Conservation (phyloP, 2,113 vertebrate genomes). For the Callionymus lyra region DNA sequence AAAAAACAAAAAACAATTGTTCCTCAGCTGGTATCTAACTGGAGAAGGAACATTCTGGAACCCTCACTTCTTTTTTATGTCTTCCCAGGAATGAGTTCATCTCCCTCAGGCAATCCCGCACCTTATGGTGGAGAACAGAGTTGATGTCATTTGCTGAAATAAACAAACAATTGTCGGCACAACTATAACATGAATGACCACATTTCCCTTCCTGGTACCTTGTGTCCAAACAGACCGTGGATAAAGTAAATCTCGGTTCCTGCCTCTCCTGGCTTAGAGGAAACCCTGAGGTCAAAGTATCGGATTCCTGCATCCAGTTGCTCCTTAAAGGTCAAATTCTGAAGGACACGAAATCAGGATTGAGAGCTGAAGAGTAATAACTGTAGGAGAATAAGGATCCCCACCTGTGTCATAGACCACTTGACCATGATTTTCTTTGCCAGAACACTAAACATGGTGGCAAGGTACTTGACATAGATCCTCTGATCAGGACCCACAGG, state of each 20-base stretch:
- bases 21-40: background rate
- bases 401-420: constrained; percentile 64
- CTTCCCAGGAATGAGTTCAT: constrained; percentile 78
- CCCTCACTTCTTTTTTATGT: constrained; percentile 66
- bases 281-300: constrained; percentile 96
- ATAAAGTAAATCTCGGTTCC: constrained; percentile 89
- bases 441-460: constrained; percentile 54
- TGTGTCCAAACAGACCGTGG: constrained; percentile 91
- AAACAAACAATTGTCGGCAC: constrained; percentile 1
- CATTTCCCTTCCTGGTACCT: constrained; percentile 39
- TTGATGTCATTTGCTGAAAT: background rate
- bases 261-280: constrained; percentile 82
- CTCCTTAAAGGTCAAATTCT: constrained; percentile 87
- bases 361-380: background rate
- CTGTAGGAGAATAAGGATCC: background rate
- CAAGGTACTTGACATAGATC: constrained; percentile 55
- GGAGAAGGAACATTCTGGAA: background rate
- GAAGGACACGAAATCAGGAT: background rate
- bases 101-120: constrained; percentile 81
- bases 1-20: background rate
- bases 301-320: constrained; percentile 92
- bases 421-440: constrained; percentile 64
- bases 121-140: constrained; percentile 23
- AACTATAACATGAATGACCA: background rate
- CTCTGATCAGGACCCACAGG: constrained; percentile 60